Conservation (phyloP, 2,888 invertebrate genomes). For the Drosophila imparisetae region DNA sequence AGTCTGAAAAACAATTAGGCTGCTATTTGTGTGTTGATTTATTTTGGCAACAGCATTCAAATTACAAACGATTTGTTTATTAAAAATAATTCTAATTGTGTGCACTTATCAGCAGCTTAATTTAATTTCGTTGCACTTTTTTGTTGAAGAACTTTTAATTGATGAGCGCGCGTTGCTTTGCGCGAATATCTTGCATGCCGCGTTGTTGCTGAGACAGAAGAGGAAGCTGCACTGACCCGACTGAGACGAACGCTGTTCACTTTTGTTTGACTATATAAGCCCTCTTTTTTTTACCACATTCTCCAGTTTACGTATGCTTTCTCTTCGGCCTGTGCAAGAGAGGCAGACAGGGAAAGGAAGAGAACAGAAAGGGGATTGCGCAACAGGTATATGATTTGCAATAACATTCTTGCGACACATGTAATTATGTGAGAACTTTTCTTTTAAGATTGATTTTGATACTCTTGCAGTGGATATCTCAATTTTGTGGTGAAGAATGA, state of each 20-base stretch:
- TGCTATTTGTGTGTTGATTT: slow-evolving; percentile 26
- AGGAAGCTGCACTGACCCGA: slow-evolving; percentile 39
- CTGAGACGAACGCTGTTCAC: background rate
- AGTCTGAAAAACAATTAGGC: slow-evolving; percentile 46
- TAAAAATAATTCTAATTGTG: background rate
- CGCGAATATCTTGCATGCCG: slow-evolving; percentile 33
- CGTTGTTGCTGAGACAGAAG: slow-evolving; percentile 50
- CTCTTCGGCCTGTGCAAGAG: slow-evolving; percentile 40
- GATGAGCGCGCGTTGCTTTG: slow-evolving; percentile 33
- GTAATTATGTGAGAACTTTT: background rate
- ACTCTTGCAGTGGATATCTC: background rate
- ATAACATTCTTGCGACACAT: background rate
- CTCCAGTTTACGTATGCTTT: slow-evolving; percentile 22
- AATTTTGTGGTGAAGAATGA: background rate
- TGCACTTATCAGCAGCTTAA: background rate
- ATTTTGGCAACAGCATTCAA: slow-evolving; percentile 8
- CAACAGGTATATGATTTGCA: background rate
- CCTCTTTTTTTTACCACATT: slow-evolving; percentile 26
- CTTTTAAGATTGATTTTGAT: background rate
- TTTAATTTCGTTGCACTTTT: slow-evolving; percentile 9
- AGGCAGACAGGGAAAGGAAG: background rate
- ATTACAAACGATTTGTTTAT: background rate
- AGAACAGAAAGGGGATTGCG: background rate
- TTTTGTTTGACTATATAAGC: slow-evolving; percentile 30
- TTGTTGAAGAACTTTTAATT: slow-evolving; percentile 28